Percentiles rank a stretch among this genome's conserved stretches.
These are phyloP conservation scores for Zygothrica quintamaculata DNA, from an alignment of 2,888 invertebrate genomes.

Conservation along the genomic window DNA sequence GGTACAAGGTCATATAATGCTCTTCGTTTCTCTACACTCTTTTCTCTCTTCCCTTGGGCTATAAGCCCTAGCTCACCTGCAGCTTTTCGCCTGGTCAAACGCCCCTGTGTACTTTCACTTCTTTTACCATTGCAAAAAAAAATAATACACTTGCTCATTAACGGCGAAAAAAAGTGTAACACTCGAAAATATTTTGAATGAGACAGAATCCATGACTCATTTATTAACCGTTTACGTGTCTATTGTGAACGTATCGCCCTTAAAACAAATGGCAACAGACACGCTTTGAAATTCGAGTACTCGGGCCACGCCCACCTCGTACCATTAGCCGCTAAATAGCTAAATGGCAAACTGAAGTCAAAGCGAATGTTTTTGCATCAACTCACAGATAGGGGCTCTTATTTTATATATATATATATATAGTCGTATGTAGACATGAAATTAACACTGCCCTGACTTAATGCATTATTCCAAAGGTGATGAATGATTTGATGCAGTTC, in stretches of 20 bases:
- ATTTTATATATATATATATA: too few species aligned
- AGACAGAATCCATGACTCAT: constrained; percentile 32
- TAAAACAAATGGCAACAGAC: constrained; percentile 10
- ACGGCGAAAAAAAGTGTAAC: constrained; percentile 35
- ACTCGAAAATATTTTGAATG: constrained; percentile 19
- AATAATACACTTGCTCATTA: constrained; percentile 11
- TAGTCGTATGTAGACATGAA: too few species aligned
- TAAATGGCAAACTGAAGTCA: neutral
- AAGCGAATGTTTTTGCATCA: too few species aligned
- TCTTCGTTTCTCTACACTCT: too few species aligned
- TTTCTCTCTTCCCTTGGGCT: too few species aligned
- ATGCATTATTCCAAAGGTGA: neutral
- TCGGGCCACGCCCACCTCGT: constrained; percentile 31
- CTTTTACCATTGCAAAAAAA: constrained; percentile 21
- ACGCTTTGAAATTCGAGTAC: neutral
- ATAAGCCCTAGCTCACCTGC: too few species aligned
- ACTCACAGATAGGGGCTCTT: too few species aligned
- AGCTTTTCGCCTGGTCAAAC: constrained; percentile 15
- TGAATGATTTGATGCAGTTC: too few species aligned
- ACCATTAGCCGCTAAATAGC: constrained; percentile 7
- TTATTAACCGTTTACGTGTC: neutral
- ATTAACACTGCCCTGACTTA: neutral
- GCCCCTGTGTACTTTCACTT: constrained; percentile 51
- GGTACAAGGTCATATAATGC: constrained; percentile 48
- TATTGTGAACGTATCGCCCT: constrained; percentile 30